A percentile compares a stretch with the other conserved stretches of the same genome.
These are phyloP conservation scores for Meghimatium bilineatum DNA, from an alignment of 2,888 invertebrate species.

Conservation along the genomic window DNA sequence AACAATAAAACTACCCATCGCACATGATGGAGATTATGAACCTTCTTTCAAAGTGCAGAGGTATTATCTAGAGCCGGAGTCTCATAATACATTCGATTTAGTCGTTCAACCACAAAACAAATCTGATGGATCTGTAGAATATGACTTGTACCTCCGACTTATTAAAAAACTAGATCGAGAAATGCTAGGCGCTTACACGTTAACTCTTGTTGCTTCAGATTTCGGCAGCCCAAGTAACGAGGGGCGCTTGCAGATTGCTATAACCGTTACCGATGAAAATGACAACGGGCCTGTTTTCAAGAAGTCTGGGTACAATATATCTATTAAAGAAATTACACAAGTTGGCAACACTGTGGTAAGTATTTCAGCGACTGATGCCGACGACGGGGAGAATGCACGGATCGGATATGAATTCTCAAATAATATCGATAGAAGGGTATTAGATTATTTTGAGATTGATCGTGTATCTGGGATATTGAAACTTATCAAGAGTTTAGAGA, in stretches of 20 bases:
- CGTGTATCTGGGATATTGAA: slow-evolving; percentile 46
- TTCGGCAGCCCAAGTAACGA: slow-evolving; percentile 32
- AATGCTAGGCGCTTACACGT: slow-evolving; percentile 17
- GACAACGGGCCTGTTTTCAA: slow-evolving; percentile 51
- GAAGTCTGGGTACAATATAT: slow-evolving; percentile 31
- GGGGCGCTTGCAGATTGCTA: slow-evolving; percentile 39
- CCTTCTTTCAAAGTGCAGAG: slow-evolving; percentile 45
- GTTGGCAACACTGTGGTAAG: slow-evolving; percentile 40
- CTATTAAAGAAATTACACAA: slow-evolving; percentile 46
- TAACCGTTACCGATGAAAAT: slow-evolving; percentile 49
- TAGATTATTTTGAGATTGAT: slow-evolving; percentile 48
- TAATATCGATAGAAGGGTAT: slow-evolving; percentile 34
- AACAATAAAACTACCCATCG: slow-evolving; percentile 49
- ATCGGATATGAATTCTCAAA: slow-evolving; percentile 48
- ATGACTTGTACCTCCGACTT: slow-evolving; percentile 35
- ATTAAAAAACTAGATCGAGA: slow-evolving; percentile 49
- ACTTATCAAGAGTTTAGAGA: slow-evolving; percentile 44
- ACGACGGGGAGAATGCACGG: slow-evolving; percentile 51
- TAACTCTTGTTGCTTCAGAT: slow-evolving; percentile 47
- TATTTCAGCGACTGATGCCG: slow-evolving; percentile 51
- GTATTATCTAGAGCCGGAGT: slow-evolving; percentile 47
- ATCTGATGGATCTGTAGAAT: slow-evolving; percentile 29
- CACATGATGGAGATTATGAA: slow-evolving; percentile 51
- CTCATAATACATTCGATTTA: slow-evolving; percentile 30
- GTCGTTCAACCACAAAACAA: slow-evolving; percentile 22